These are phyloP conservation scores for Meliscaeva auricollis DNA, from an alignment of 2,888 invertebrate genomes.

Conservation along the genomic window DNA sequence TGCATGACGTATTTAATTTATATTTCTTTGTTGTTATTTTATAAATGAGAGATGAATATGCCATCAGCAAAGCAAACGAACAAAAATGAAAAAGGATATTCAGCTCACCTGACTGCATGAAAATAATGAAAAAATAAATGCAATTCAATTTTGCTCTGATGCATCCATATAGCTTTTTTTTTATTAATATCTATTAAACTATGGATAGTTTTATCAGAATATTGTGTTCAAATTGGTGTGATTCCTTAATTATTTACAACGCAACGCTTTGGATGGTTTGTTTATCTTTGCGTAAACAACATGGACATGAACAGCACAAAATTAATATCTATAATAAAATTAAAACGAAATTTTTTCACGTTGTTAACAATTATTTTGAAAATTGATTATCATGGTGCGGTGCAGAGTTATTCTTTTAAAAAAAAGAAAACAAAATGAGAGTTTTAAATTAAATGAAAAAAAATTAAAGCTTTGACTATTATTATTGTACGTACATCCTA, in stretches of 20 bases:
- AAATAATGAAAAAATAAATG: not conserved
- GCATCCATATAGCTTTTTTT: too few species aligned
- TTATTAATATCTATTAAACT: not conserved
- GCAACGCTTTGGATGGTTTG: not conserved
- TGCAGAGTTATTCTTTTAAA: too few species aligned
- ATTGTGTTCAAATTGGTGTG: not conserved
- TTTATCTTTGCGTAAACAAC: not conserved
- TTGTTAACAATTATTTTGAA: too few species aligned
- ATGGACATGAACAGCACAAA: not conserved
- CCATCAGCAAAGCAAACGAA: not conserved
- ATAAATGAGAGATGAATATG: not conserved
- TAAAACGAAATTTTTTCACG: not conserved
- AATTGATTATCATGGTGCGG: too few species aligned
- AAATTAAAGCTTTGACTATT: too few species aligned
- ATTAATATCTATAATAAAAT: not conserved
- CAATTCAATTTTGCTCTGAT: conserved; percentile 1
- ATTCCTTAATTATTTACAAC: not conserved
- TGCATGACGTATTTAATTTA: not conserved
- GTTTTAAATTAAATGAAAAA: too few species aligned
- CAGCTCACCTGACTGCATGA: not conserved
- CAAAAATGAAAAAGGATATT: not conserved
- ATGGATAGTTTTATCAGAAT: not conserved
- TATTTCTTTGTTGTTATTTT: not conserved
- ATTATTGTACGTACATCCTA: too few species aligned
- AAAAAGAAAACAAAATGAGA: too few species aligned